Conservation (phyloP, 35 echinoderm and acorn worm genomes). For the Stichopus chloronotus region DNA sequence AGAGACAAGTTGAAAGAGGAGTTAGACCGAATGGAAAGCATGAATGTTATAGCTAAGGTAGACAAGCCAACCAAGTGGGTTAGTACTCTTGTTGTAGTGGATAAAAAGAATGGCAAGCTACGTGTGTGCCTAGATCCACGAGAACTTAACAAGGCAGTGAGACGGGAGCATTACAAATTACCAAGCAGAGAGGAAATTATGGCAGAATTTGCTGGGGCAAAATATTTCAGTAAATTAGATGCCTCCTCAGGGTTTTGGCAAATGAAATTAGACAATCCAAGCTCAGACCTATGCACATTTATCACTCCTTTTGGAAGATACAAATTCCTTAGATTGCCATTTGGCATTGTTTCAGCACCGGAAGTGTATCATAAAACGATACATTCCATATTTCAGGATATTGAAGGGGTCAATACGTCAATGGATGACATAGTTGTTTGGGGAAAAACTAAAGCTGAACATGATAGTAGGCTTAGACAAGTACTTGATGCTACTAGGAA, state of each 20-base stretch:
- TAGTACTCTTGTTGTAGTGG: conserved; percentile 10
- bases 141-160: conserved; percentile 60
- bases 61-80: conserved; percentile 66
- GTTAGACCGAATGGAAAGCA: conserved; percentile 68
- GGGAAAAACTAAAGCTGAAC: conserved; percentile 40
- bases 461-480: conserved; percentile 47
- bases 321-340: conserved; percentile 66
- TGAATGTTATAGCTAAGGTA: conserved; percentile 47
- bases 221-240: conserved; percentile 62
- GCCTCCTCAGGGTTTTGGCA: conserved; percentile 75
- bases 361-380: conserved; percentile 58
- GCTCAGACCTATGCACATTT: conserved; percentile 55
- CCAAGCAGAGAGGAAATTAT: conserved; percentile 56
- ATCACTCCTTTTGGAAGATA: conserved; percentile 76
- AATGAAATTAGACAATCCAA: conserved; percentile 60
- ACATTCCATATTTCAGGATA: neutral
- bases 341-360: conserved; percentile 43
- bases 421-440: conserved; percentile 64
- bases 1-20: conserved; percentile 60
- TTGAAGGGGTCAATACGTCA: conserved; percentile 35
- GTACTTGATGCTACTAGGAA: conserved; percentile 12
- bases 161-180: conserved; percentile 63
- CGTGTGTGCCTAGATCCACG: conserved; percentile 65
- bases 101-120: conserved; percentile 63
- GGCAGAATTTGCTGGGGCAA: conserved; percentile 49